These are phyloP conservation scores for Amphiprion clarkii DNA, from an alignment of 2,797 vertebrate genomes.

Conservation along the genomic window DNA sequence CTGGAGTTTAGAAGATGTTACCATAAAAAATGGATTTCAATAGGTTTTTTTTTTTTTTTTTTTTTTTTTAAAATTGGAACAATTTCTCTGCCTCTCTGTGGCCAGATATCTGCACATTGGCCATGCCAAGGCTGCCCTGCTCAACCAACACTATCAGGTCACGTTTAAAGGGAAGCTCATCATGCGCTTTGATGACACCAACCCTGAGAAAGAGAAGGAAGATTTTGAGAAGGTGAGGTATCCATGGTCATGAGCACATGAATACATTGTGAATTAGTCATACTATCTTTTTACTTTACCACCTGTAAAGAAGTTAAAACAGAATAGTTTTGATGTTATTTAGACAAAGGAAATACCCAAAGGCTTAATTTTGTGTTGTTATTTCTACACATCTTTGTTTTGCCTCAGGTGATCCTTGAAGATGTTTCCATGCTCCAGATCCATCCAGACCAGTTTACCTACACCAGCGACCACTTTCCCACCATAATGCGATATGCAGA, in stretches of 20 bases:
- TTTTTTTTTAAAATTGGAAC: not conserved
- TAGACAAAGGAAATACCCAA: rapidly evolving
- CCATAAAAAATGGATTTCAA: not conserved
- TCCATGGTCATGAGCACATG: not conserved
- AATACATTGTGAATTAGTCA: not conserved
- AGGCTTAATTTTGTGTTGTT: not conserved
- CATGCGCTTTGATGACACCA: constrained; percentile 99
- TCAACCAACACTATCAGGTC: constrained; percentile 99
- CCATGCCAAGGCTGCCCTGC: constrained; percentile 97
- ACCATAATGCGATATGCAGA: constrained; percentile 91
- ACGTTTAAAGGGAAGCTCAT: constrained; percentile 98
- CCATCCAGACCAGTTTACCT: constrained; percentile 97
- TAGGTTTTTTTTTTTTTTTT: too few species aligned
- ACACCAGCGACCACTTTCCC: constrained; percentile 97
- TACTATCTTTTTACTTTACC: too few species aligned
- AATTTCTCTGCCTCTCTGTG: not conserved
- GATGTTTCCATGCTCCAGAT: constrained; percentile 97
- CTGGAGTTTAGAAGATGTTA: not conserved
- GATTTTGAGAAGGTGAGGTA: constrained; percentile 97
- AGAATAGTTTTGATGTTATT: not conserved
- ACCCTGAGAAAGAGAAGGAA: constrained; percentile 99
- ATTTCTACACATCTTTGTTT: not conserved
- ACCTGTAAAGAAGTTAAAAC: not conserved
- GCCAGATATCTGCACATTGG: constrained; percentile 96
- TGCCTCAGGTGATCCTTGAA: constrained; percentile 94